phyloP scores from a whole-genome alignment of 1,140 invertebrate genomes.

The Penaeus indicus region DNA sequence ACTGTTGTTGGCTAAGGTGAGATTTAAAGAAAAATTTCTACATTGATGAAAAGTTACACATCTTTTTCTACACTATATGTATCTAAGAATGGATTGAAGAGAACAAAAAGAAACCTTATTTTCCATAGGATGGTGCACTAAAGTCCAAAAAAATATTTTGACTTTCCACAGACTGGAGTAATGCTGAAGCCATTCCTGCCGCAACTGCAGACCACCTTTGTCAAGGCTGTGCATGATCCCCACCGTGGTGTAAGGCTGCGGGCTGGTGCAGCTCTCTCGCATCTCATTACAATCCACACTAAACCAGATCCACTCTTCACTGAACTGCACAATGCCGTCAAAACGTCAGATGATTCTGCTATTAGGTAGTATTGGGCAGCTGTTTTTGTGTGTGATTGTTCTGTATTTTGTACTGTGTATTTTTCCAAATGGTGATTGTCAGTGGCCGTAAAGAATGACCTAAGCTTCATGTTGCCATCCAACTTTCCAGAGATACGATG shows the following conservation, averaged over 20 bases:
- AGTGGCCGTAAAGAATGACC: no score
- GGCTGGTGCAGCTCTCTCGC: conserved; percentile 88
- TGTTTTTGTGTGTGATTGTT: neutral
- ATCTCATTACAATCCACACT: conserved; percentile 91
- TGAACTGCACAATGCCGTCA: conserved; percentile 89
- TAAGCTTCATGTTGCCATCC: no score
- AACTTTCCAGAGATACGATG: conserved; percentile 83
- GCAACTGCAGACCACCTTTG: conserved; percentile 97
- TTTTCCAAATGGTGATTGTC: no score
- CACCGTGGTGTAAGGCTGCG: conserved; percentile 89
- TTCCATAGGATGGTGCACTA: no score
- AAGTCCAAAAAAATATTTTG: neutral
- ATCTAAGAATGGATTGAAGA: no score
- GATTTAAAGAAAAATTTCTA: neutral
- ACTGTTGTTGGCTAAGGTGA: conserved; percentile 88
- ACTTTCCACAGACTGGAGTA: conserved; percentile 79
- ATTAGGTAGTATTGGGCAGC: conserved; percentile 76
- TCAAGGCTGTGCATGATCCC: conserved; percentile 92
- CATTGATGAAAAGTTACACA: neutral
- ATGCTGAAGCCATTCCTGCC: conserved; percentile 98
- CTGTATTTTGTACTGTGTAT: no score
- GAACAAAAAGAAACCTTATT: no score
- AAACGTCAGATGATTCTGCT: conserved; percentile 84
- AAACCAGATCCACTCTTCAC: conserved; percentile 85
- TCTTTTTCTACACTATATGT: neutral